Conservation (phyloP, 2,888 invertebrate species). For the Adelognathus sp. region DNA sequence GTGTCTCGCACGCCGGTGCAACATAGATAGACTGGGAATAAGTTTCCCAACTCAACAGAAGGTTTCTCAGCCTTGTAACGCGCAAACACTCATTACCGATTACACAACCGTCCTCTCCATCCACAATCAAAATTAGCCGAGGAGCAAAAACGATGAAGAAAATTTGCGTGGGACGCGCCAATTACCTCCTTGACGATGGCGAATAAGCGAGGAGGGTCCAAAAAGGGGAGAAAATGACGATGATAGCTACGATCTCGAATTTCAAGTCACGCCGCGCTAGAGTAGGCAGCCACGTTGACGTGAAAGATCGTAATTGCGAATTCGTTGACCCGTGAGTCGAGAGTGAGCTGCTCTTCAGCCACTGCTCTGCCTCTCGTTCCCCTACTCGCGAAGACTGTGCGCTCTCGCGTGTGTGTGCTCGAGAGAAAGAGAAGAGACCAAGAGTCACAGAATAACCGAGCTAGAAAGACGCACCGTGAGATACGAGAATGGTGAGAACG, state of each 20-base stretch:
- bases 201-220: slow-evolving; percentile 3
- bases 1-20: too few species aligned
- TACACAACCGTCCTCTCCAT: not conserved
- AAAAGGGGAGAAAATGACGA: slow-evolving; percentile 20
- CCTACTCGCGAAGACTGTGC: not conserved
- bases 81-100: not conserved
- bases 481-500: not conserved
- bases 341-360: slow-evolving; percentile 21
- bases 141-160: not conserved
- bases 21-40: too few species aligned
- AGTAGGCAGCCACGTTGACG: slow-evolving; percentile 71
- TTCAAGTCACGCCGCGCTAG: slow-evolving; percentile 66
- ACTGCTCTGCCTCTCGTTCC: not conserved
- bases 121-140: not conserved
- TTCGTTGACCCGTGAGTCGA: slow-evolving; percentile 75
- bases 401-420: not conserved
- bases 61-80: too few species aligned
- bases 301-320: slow-evolving; percentile 78
- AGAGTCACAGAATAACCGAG: slow-evolving; percentile 20
- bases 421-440: slow-evolving; percentile 15
- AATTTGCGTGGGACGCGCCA: not conserved
- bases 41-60: too few species aligned
- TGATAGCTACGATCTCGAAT: slow-evolving; percentile 58
- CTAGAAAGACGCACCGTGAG: not conserved
- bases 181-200: not conserved